A percentile compares a stretch with the other conserved stretches of the same genome.
Evolutionary conservation across 2,797 vertebrate genomes (phyloP).

Genomic region (Phrynocephalus guinanensis): DNA sequence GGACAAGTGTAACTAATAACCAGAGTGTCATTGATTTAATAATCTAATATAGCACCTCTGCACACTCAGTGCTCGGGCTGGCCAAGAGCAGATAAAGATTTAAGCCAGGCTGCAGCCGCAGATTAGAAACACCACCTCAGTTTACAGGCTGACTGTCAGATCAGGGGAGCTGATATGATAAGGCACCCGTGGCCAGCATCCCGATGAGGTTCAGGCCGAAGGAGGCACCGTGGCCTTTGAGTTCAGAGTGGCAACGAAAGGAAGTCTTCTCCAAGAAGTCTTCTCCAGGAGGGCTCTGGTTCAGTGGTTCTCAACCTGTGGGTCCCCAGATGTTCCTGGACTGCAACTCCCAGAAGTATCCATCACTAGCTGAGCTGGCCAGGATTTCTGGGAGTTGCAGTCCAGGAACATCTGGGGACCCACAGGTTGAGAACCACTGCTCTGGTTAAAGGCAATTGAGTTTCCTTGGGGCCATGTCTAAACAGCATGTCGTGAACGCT

Average conservation of each 20-base stretch:
- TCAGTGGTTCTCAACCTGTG: too few relatives aligned
- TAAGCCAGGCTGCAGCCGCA: constrained; percentile 60
- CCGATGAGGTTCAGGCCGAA: constrained; percentile 22
- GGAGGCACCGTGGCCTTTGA: background rate
- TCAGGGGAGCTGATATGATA: constrained; percentile 56
- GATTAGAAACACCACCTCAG: constrained; percentile 68
- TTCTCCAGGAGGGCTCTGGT: background rate
- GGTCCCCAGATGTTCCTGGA: too few relatives aligned
- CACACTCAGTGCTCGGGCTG: constrained; percentile 70
- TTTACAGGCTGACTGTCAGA: constrained; percentile 56
- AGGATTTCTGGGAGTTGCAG: too few relatives aligned
- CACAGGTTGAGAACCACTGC: background rate
- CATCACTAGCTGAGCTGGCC: too few relatives aligned
- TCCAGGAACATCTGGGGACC: too few relatives aligned
- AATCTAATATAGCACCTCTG: constrained; percentile 76
- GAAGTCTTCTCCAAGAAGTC: too few relatives aligned
- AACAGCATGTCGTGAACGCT: too few relatives aligned
- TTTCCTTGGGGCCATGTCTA: background rate
- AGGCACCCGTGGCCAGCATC: constrained; percentile 51
- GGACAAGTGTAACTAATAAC: constrained; percentile 79
- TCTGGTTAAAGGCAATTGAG: background rate
- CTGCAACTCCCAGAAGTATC: too few relatives aligned
- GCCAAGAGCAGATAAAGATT: constrained; percentile 67
- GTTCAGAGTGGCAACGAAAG: background rate
- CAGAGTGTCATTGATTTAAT: constrained; percentile 78